Conservation (phyloP, 2,888 invertebrate species). For the Tipula confusa region DNA sequence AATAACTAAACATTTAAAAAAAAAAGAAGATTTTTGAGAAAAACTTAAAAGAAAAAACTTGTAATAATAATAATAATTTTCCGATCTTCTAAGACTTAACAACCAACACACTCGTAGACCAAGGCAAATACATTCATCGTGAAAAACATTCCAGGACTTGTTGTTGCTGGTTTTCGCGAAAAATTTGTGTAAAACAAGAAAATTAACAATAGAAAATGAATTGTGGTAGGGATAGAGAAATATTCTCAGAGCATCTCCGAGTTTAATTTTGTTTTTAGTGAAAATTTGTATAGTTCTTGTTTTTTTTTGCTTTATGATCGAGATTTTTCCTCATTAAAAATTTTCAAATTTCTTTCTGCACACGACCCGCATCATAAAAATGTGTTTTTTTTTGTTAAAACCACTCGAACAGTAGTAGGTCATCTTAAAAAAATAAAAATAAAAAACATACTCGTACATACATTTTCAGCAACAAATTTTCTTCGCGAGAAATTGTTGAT, state of each 20-base stretch:
- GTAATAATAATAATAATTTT: neutral
- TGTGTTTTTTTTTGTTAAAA: neutral
- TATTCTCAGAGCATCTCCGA: neutral
- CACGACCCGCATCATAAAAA: conserved; percentile 13
- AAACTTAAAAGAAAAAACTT: neutral
- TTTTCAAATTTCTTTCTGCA: neutral
- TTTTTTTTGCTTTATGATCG: neutral
- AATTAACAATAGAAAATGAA: neutral
- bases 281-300: neutral
- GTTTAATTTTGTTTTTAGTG: neutral
- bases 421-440: neutral
- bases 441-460: no score
- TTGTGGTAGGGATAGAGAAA: conserved; percentile 30
- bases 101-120: neutral
- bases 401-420: conserved; percentile 20
- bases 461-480: neutral
- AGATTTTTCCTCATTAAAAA: conserved; percentile 30
- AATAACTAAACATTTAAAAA: neutral
- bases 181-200: neutral
- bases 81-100: conserved; percentile 29
- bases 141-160: neutral
- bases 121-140: no score
- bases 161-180: neutral
- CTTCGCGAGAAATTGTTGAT: neutral
- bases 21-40: neutral